Conservation (phyloP, 2,113 vertebrate genomes). For the Dipodomys merriami region DNA sequence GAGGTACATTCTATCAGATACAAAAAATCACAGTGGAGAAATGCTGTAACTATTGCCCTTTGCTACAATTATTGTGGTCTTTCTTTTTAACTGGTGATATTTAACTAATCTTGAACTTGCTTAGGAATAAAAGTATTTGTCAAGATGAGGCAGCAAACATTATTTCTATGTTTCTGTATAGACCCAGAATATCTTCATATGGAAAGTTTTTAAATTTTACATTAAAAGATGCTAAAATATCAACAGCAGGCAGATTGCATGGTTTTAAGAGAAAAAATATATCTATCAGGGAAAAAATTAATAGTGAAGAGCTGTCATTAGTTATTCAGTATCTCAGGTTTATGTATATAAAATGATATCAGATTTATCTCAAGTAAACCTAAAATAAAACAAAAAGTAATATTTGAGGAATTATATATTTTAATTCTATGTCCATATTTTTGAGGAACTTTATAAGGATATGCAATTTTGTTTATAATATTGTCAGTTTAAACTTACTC, state of each 20-base stretch:
- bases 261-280: not conserved
- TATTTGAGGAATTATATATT: not conserved
- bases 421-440: not conserved
- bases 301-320: not conserved
- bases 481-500: not conserved
- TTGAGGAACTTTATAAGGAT: not conserved
- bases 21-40: slow-evolving; percentile 59
- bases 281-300: not conserved
- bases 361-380: not conserved
- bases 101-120: slow-evolving; percentile 15
- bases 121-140: slow-evolving; percentile 27
- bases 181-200: not conserved
- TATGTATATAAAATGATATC: not conserved
- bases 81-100: slow-evolving; percentile 61
- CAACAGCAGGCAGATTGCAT: not conserved
- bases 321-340: not conserved
- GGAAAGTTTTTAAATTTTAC: not conserved
- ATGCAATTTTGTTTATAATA: not conserved
- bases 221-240: not conserved
- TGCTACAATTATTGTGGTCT: slow-evolving; percentile 62
- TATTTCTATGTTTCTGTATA: not conserved
- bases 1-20: slow-evolving; percentile 60
- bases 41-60: slow-evolving; percentile 54
- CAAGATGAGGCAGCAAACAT: not conserved
- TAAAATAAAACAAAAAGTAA: not conserved